Conservation (phyloP, 2,113 vertebrate species). For the Toxotes chatareus region DNA sequence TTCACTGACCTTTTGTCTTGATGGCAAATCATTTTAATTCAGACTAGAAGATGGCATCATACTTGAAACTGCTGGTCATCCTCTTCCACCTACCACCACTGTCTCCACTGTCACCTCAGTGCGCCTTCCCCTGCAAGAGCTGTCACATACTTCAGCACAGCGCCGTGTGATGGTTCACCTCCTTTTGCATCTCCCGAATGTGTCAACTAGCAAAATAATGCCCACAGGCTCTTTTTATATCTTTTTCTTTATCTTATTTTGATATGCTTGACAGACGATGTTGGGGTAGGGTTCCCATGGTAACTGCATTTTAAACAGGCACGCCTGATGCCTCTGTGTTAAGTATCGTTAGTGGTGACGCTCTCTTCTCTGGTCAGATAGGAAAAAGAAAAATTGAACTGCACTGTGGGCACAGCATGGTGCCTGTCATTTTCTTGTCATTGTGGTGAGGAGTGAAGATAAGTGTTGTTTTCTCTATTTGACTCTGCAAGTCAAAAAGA, state of each 20-base stretch:
- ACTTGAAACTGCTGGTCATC: slow-evolving; percentile 18
- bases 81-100: slow-evolving; percentile 12
- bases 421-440: slow-evolving; percentile 61
- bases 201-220: slow-evolving; percentile 48
- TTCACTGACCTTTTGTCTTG: slow-evolving; percentile 14
- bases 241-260: slow-evolving; percentile 60
- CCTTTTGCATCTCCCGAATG: slow-evolving; percentile 11
- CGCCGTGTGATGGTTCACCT: slow-evolving; percentile 50
- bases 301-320: slow-evolving; percentile 77
- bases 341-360: slow-evolving; percentile 45
- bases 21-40: slow-evolving; percentile 5
- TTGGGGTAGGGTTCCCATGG: slow-evolving; percentile 77
- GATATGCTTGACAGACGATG: slow-evolving; percentile 68
- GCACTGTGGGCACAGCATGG: slow-evolving; percentile 35
- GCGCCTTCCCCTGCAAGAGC: slow-evolving; percentile 34
- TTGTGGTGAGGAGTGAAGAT: slow-evolving; percentile 27
- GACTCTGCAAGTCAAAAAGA: slow-evolving; percentile 25
- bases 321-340: slow-evolving; percentile 64
- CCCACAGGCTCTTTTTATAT: slow-evolving; percentile 33
- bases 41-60: slow-evolving; percentile 1
- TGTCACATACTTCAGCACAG: slow-evolving; percentile 50
- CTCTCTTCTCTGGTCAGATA: slow-evolving; percentile 28
- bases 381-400: slow-evolving; percentile 14
- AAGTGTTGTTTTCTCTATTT: slow-evolving; percentile 1
- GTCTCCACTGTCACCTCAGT: slow-evolving; percentile 39